Conservation (phyloP, 2,888 invertebrate species). For the Ctena decussata region DNA sequence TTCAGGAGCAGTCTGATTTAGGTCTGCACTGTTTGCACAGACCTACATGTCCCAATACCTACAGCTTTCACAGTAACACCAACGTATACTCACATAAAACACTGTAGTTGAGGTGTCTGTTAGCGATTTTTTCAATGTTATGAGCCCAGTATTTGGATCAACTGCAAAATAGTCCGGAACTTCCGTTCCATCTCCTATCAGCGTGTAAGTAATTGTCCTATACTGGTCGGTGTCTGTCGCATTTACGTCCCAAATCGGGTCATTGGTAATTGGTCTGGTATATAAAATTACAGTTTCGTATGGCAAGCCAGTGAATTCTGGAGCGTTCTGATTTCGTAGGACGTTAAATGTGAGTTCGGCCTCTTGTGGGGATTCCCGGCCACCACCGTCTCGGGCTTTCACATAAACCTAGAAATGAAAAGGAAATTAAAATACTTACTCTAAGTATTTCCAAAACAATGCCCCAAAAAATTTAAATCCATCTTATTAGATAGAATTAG, state of each 20-base stretch:
- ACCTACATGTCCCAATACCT: no score
- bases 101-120: constrained; percentile 12
- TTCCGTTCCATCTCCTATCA: constrained; percentile 66
- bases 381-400: constrained; percentile 64
- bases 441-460: no score
- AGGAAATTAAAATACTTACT: neutral
- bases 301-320: constrained; percentile 46
- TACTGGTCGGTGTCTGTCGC: constrained; percentile 48
- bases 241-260: constrained; percentile 20
- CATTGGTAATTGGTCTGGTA: neutral
- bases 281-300: constrained; percentile 50
- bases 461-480: no score
- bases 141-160: constrained; percentile 61
- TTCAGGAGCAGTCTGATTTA: no score
- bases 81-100: constrained; percentile 38
- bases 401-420: constrained; percentile 52
- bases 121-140: constrained; percentile 64
- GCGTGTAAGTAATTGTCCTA: constrained; percentile 60
- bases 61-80: no score
- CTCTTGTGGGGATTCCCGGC: constrained; percentile 24
- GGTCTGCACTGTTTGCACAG: no score
- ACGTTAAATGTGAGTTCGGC: constrained; percentile 61
- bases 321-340: constrained; percentile 55
- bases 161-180: constrained; percentile 74
- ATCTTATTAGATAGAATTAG: no score